Evolutionary conservation across 2,797 vertebrate species (phyloP).

Genomic region (Anas bernieri): DNA sequence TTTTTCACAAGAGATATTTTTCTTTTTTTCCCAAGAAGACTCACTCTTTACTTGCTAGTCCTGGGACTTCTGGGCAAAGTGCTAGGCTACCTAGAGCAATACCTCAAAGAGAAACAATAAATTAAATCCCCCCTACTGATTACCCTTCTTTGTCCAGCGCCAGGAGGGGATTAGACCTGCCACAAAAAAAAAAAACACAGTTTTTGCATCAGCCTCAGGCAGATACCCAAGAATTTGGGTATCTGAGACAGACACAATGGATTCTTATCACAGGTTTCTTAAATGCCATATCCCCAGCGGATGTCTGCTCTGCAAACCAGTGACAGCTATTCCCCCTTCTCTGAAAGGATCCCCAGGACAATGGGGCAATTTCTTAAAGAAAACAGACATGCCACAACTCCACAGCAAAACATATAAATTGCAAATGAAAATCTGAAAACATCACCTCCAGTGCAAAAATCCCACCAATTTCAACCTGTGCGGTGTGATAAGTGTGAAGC

Average conservation of each 20-base stretch:
- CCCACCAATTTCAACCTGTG: neutral
- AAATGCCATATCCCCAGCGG: neutral
- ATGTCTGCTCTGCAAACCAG: neutral
- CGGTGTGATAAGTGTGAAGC: neutral
- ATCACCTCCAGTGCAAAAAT: neutral
- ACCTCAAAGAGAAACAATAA: neutral
- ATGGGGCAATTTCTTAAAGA: neutral
- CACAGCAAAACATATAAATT: neutral
- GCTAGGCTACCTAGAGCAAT: neutral
- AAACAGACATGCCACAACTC: rapidly evolving
- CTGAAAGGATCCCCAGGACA: neutral
- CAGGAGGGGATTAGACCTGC: neutral
- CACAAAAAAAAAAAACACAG: neutral
- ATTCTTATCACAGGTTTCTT: neutral
- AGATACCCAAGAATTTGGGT: neutral
- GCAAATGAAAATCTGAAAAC: neutral
- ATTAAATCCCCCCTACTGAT: neutral
- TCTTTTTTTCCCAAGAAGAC: neutral
- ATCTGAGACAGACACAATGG: neutral
- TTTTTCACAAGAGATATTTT: neutral
- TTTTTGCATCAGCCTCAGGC: neutral
- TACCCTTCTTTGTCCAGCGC: neutral
- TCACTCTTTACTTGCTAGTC: neutral
- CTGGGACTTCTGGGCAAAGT: neutral
- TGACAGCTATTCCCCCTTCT: neutral